Percentiles rank a stretch among this genome's conserved stretches.
phyloP scores from a whole-genome alignment of 2,888 invertebrate genomes.

The Meghimatium bilineatum region DNA sequence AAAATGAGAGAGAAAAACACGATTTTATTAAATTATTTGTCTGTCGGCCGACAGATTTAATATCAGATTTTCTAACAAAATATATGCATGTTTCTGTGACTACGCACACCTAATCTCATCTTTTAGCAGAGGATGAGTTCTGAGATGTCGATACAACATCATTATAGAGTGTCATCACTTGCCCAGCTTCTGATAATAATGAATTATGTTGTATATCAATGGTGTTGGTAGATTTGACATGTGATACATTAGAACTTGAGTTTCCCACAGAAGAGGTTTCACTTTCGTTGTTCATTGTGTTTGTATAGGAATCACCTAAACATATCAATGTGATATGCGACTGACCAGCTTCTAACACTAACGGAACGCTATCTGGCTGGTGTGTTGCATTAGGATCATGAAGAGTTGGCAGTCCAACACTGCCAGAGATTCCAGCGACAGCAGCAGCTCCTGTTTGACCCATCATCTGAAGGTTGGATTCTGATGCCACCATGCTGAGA shows the following conservation, averaged over 20 bases:
- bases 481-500: constrained; percentile 82
- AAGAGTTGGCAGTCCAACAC: constrained; percentile 42
- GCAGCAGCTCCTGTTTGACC: constrained; percentile 54
- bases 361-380: constrained; percentile 39
- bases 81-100: too few species aligned
- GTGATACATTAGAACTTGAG: background rate
- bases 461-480: constrained; percentile 74
- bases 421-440: constrained; percentile 27
- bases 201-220: constrained; percentile 37
- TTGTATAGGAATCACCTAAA: constrained; percentile 3
- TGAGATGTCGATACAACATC: constrained; percentile 25
- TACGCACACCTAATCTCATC: background rate
- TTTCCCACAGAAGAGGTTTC: background rate
- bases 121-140: constrained; percentile 28
- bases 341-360: constrained; percentile 38
- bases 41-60: too few species aligned
- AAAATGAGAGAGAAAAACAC: too few species aligned
- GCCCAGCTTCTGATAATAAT: constrained; percentile 37
- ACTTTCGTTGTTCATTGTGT: background rate
- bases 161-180: constrained; percentile 43
- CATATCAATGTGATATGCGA: constrained; percentile 15
- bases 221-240: background rate
- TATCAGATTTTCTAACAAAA: too few species aligned
- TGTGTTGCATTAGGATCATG: constrained; percentile 44
- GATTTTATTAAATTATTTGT: too few species aligned